These are phyloP conservation scores for Nibea coibor DNA, from an alignment of 2,113 vertebrate species.

Conservation along the genomic window DNA sequence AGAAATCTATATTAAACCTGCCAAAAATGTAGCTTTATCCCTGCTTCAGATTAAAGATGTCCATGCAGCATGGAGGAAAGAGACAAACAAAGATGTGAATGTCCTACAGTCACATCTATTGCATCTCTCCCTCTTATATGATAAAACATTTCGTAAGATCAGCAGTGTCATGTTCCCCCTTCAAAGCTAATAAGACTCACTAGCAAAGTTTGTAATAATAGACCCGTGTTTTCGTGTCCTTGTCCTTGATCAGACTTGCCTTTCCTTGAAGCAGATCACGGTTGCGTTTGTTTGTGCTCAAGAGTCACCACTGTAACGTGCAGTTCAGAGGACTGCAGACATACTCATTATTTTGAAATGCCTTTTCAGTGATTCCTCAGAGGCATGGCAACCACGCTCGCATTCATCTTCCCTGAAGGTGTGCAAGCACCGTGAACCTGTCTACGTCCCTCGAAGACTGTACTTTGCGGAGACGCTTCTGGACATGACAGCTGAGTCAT, in stretches of 20 bases:
- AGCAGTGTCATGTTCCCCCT: slow-evolving; percentile 42
- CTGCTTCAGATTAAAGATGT: slow-evolving; percentile 16
- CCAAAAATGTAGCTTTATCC: slow-evolving; percentile 34
- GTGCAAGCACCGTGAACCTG: not conserved
- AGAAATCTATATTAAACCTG: slow-evolving; percentile 39
- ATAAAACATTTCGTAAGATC: slow-evolving; percentile 40
- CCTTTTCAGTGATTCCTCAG: slow-evolving; percentile 34
- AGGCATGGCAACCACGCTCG: not conserved
- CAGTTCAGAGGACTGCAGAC: slow-evolving; percentile 10
- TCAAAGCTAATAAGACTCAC: slow-evolving; percentile 36
- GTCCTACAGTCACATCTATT: slow-evolving; percentile 17
- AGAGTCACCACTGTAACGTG: slow-evolving; percentile 48
- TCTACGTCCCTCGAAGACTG: slow-evolving; percentile 22
- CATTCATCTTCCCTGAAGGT: slow-evolving; percentile 25
- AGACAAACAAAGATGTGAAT: slow-evolving; percentile 31
- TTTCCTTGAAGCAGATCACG: slow-evolving; percentile 41
- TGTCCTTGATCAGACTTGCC: slow-evolving; percentile 71
- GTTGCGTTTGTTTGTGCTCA: slow-evolving; percentile 47
- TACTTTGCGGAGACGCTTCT: not conserved
- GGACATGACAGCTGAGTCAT: slow-evolving; percentile 57
- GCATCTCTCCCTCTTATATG: slow-evolving; percentile 19
- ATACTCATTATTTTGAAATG: slow-evolving; percentile 49
- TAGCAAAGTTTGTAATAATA: slow-evolving; percentile 50
- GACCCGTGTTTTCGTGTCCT: slow-evolving; percentile 47
- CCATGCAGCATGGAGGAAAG: not conserved